A percentile compares a stretch with the other conserved stretches of the same genome.
phyloP scores from a whole-genome alignment of 1,140 invertebrate species.

The Panonychus citri region DNA sequence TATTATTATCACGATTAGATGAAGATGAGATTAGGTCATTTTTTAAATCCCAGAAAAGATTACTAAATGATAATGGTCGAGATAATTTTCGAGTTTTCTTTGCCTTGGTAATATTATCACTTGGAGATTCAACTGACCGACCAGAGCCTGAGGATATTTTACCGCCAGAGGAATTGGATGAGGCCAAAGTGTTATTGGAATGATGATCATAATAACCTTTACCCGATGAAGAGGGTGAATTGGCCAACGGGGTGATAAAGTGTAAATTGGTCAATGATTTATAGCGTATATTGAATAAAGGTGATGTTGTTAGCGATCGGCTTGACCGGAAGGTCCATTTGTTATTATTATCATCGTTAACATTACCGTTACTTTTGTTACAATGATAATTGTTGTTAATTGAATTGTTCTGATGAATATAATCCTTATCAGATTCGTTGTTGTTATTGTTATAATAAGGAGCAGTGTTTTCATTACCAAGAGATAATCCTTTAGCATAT shows the following conservation, averaged over 20 bases:
- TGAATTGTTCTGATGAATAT: too few species aligned
- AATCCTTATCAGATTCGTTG: not conserved
- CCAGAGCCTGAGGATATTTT: conserved; percentile 47
- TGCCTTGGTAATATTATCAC: conserved; percentile 36
- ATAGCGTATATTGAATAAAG: conserved; percentile 54
- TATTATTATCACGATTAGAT: not conserved
- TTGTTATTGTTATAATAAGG: not conserved
- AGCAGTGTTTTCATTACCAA: too few species aligned
- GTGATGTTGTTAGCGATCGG: conserved; percentile 33
- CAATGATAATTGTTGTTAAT: not conserved
- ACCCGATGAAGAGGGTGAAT: not conserved
- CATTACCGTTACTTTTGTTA: not conserved
- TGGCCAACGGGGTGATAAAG: not conserved
- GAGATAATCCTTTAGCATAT: not conserved
- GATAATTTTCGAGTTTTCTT: conserved; percentile 32
- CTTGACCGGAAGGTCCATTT: conserved; percentile 2
- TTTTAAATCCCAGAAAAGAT: conserved; percentile 48
- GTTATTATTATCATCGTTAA: not conserved
- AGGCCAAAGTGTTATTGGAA: conserved; percentile 46
- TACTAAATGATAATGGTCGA: conserved; percentile 49
- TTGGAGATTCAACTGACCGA: conserved; percentile 32
- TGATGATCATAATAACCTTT: conserved; percentile 31
- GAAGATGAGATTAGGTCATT: not conserved
- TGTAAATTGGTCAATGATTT: conserved; percentile 49
- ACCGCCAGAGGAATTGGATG: conserved; percentile 53